Conservation (phyloP, 1,140 invertebrate genomes). For the Drosophila quadrilineata region DNA sequence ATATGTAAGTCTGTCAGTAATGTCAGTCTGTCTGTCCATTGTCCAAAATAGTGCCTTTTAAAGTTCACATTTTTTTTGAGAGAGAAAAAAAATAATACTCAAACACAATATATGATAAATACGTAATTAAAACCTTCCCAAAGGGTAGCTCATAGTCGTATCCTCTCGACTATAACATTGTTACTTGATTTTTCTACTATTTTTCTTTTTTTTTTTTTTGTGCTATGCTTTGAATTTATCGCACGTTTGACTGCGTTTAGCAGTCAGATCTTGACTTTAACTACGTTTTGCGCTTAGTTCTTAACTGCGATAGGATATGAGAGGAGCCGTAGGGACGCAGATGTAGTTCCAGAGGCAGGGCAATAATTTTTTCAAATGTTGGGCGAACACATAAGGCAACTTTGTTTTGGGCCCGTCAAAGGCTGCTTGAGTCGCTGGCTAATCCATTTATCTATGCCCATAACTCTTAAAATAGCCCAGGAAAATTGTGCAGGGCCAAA, state of each 20-base stretch:
- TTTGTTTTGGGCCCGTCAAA: conserved; percentile 56
- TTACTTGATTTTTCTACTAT: too few relatives aligned
- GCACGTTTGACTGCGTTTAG: conserved; percentile 79
- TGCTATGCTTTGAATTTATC: conserved; percentile 74
- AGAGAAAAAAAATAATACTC: too few relatives aligned
- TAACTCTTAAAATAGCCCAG: conserved; percentile 79
- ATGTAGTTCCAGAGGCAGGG: neutral
- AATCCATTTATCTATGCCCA: conserved; percentile 81
- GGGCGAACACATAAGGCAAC: conserved; percentile 26
- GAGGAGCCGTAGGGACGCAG: neutral
- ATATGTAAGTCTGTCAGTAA: too few relatives aligned
- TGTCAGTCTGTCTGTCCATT: too few relatives aligned
- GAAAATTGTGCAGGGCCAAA: conserved; percentile 63
- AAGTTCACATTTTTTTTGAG: too few relatives aligned
- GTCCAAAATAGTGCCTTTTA: too few relatives aligned
- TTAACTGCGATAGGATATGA: conserved; percentile 9
- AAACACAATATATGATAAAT: too few relatives aligned
- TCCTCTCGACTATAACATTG: too few relatives aligned
- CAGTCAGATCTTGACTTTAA: conserved; percentile 78
- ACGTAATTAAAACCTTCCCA: too few relatives aligned
- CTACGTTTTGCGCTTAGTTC: conserved; percentile 73
- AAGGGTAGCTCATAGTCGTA: too few relatives aligned
- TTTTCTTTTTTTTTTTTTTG: conserved; percentile 27
- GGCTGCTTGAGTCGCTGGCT: conserved; percentile 36
- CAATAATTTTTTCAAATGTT: conserved; percentile 50